Evolutionary conservation across 2,888 invertebrate species (phyloP).

Genomic region (Pardosa pseudoannulata): DNA sequence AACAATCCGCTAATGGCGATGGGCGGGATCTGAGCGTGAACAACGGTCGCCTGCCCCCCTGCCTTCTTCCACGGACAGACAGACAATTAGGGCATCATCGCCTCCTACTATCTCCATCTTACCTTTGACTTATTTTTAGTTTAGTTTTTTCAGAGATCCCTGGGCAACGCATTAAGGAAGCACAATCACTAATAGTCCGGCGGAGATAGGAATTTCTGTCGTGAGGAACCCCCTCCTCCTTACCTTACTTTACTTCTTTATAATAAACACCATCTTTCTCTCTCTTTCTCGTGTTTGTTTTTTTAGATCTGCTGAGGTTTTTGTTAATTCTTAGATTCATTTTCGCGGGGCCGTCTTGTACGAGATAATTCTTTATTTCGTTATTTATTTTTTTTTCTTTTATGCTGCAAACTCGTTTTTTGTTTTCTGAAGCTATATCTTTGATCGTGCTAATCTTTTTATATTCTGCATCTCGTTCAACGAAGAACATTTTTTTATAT

Average conservation of each 20-base stretch:
- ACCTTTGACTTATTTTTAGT: constrained; percentile 50
- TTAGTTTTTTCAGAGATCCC: constrained; percentile 36
- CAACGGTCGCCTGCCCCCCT: constrained; percentile 38
- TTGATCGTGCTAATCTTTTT: constrained; percentile 37
- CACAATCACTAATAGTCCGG: constrained; percentile 50
- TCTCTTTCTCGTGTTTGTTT: constrained; percentile 15
- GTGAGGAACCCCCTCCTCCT: constrained; percentile 31
- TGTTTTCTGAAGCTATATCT: constrained; percentile 5
- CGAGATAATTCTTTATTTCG: constrained; percentile 44
- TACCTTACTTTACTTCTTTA: constrained; percentile 1
- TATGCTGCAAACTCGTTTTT: constrained; percentile 4
- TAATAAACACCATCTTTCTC: constrained; percentile 50
- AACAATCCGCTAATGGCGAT: constrained; percentile 69
- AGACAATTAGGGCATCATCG: constrained; percentile 71
- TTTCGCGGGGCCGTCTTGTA: constrained; percentile 24
- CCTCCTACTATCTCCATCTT: constrained; percentile 61
- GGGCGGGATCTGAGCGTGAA: constrained; percentile 61
- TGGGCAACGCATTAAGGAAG: constrained; percentile 63
- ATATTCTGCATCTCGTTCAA: too few relatives aligned
- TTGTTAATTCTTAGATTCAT: constrained; percentile 59
- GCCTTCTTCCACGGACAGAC: constrained; percentile 48
- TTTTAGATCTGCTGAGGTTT: constrained; percentile 22
- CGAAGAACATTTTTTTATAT: too few relatives aligned
- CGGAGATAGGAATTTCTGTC: constrained; percentile 49
- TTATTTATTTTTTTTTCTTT: constrained; percentile 3